These are phyloP conservation scores for Pristionchus fissidentatus DNA, from an alignment of 2,888 invertebrate genomes.

Conservation along the genomic window DNA sequence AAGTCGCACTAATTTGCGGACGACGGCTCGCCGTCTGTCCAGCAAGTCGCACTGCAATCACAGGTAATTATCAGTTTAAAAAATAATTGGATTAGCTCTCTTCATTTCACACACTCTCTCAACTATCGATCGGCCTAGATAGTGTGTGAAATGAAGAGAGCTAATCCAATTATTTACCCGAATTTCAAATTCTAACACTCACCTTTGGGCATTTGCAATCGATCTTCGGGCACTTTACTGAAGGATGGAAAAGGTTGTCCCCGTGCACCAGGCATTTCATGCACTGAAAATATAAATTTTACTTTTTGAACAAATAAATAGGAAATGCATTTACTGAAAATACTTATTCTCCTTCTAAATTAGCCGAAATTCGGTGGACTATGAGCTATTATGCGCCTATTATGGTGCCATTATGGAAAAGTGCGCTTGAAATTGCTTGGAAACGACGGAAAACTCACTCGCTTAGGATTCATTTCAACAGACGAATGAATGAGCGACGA, in stretches of 20 bases:
- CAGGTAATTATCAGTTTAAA: not conserved
- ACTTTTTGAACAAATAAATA: too few species aligned
- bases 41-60: not conserved
- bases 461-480: not conserved
- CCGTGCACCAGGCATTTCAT: constrained; percentile 22
- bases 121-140: not conserved
- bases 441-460: not conserved
- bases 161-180: too few species aligned
- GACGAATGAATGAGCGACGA: too few species aligned
- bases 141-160: not conserved
- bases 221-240: not conserved
- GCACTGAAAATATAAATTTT: not conserved
- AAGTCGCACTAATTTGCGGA: not conserved
- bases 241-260: not conserved
- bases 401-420: too few species aligned
- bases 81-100: not conserved
- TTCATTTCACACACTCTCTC: not conserved
- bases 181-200: too few species aligned
- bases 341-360: not conserved
- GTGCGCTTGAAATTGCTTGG: too few species aligned
- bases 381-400: not conserved
- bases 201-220: not conserved
- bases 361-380: not conserved
- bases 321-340: constrained; percentile 23
- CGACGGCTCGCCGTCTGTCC: not conserved